Evolutionary conservation across 2,113 vertebrate genomes (phyloP), one percentile per base, ranked within the genome.

Genomic region (Neolamprologus sp.): DNA sequence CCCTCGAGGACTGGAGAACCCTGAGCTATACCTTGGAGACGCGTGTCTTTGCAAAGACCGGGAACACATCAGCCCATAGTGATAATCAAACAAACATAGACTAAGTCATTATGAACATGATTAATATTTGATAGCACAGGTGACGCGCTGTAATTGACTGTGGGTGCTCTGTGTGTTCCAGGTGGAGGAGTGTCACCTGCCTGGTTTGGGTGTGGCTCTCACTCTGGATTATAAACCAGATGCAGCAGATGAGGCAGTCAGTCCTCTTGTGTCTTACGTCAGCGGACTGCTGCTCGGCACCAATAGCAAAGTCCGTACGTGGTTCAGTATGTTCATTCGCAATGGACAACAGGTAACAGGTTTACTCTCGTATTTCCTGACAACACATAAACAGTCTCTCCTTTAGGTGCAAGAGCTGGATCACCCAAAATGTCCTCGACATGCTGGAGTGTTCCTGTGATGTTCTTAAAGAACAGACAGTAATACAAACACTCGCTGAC

Each of bases 251-350:
- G 98, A 99, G 40, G 98, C 98, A 12, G 98, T 99, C 93, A 99
- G 98, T 82, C 98, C 99, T 58, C 96, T 99, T 11, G 98, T 99
- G 86, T 98, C 98, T 53, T 99, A 98, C 81, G 98, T 99, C 85
- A 99, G 98, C 13, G 99, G 99, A 21, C 96, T 99, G 19, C 95
- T 99, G 3, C 97, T 99, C n/a, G 98, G 99, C 68, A 99, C 98
- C 51, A 99, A 99, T 1, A 97, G 98, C 3, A 99, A 99, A 96
- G 99, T 99, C 79, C 97, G 99, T 12, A 99, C 98, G 3, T 99
- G 99, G 99, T 99, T 99, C 95, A 98, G 98, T 88, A 98, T 98
- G 95, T 99, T 99, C 88, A 98, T 99, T 85, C 97, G 98, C 87
- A 99, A 99, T 10, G 98, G 99, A 33, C 99, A 99, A 12, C 98